Percentiles rank a stretch among this genome's conserved stretches.
Conservation (phyloP, 1,140 invertebrate species). For the Polyergus mexicanus region DNA sequence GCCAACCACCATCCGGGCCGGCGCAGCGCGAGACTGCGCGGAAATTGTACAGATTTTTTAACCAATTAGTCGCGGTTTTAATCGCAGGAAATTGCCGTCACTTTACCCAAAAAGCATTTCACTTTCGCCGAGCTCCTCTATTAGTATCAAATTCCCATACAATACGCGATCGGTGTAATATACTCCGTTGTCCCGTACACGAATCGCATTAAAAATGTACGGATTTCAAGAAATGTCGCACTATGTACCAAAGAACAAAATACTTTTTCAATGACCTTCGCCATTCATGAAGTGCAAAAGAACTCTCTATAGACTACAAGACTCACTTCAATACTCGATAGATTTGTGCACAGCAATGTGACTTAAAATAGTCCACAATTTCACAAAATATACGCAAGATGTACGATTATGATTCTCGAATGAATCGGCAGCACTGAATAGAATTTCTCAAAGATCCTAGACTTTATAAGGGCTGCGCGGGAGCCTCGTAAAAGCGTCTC, state of each 20-base stretch:
- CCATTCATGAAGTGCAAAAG: no score
- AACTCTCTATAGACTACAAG: neutral
- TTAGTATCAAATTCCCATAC: neutral
- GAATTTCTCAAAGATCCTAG: slow-evolving; percentile 14
- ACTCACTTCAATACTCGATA: neutral
- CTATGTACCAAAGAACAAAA: neutral
- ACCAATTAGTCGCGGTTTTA: slow-evolving; percentile 80
- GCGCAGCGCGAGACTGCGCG: slow-evolving; percentile 31
- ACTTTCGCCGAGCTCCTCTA: slow-evolving; percentile 40
- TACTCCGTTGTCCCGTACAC: slow-evolving; percentile 5
- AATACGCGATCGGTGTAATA: slow-evolving; percentile 8
- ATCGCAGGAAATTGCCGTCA: slow-evolving; percentile 80
- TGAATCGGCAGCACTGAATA: neutral
- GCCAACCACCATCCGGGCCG: slow-evolving; percentile 13
- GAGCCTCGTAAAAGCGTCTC: slow-evolving; percentile 23
- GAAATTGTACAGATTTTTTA: slow-evolving; percentile 82
- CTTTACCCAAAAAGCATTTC: slow-evolving; percentile 65
- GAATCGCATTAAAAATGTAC: slow-evolving; percentile 36
- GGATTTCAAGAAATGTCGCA: neutral
- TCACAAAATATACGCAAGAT: neutral
- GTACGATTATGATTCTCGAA: slow-evolving; percentile 13
- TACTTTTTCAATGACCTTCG: neutral
- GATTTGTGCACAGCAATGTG: neutral
- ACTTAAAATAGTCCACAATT: neutral
- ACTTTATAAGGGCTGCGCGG: neutral